Percentiles rank a stretch among this genome's conserved stretches.
phyloP scores from a whole-genome alignment of 2,888 invertebrate species.

The Epistrophe eligans region DNA sequence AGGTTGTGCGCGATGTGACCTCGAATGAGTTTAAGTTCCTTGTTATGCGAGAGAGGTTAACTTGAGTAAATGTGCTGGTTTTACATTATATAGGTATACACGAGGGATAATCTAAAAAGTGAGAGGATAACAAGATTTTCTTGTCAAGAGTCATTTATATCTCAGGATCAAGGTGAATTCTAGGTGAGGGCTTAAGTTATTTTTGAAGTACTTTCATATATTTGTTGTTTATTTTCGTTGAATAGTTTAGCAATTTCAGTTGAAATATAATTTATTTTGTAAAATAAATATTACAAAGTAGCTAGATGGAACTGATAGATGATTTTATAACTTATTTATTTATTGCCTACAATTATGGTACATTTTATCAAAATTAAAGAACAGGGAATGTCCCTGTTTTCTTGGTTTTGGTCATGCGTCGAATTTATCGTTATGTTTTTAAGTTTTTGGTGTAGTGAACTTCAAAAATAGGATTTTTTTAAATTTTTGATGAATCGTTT shows the following conservation, averaged over 20 bases:
- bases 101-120: slow-evolving; percentile 41
- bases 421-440: no score
- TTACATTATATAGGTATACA: not conserved
- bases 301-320: no score
- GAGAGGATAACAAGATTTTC: slow-evolving; percentile 71
- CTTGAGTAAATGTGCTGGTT: slow-evolving; percentile 7
- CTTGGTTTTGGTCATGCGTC: no score
- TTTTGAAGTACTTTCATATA: slow-evolving; percentile 40
- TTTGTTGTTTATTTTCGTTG: not conserved
- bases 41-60: slow-evolving; percentile 38
- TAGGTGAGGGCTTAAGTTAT: not conserved
- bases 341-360: no score
- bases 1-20: slow-evolving; percentile 57
- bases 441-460: no score
- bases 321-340: no score
- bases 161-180: slow-evolving; percentile 69
- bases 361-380: no score
- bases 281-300: no score
- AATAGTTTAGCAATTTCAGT: not conserved
- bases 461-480: no score
- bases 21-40: slow-evolving; percentile 72
- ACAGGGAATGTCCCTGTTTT: no score
- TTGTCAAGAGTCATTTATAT: slow-evolving; percentile 67
- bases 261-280: not conserved
- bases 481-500: no score